A percentile compares a stretch with the other conserved stretches of the same genome.
Evolutionary conservation across 2,797 vertebrate species (phyloP).

Genomic region (Hoplostethus mediterraneus): DNA sequence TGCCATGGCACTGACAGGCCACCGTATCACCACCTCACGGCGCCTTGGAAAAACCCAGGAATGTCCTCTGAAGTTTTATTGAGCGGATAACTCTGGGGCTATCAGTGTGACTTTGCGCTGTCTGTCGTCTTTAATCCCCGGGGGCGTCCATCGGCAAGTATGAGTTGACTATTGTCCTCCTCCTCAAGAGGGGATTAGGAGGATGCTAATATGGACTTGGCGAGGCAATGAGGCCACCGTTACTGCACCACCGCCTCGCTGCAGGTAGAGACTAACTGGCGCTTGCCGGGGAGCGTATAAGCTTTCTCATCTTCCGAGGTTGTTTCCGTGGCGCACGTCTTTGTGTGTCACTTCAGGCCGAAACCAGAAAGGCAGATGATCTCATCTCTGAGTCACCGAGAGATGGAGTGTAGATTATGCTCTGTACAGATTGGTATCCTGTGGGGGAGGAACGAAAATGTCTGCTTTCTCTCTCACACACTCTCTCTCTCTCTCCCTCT

Average conservation of each 20-base stretch:
- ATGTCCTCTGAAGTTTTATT: constrained; percentile 83
- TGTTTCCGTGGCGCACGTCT: constrained; percentile 28
- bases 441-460: constrained; percentile 49
- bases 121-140: constrained; percentile 63
- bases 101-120: constrained; percentile 67
- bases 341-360: constrained; percentile 54
- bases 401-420: constrained; percentile 53
- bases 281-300: constrained; percentile 28
- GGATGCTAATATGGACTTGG: constrained; percentile 61
- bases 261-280: constrained; percentile 55
- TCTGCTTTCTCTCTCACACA: constrained; percentile 41
- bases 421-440: constrained; percentile 55
- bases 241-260: constrained; percentile 39
- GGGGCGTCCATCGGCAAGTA: constrained; percentile 62
- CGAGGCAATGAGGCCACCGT: constrained; percentile 57
- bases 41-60: constrained; percentile 65
- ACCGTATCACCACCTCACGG: constrained; percentile 63
- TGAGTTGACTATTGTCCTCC: constrained; percentile 70
- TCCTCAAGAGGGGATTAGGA: constrained; percentile 64
- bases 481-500: constrained; percentile 9
- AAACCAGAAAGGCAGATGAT: constrained; percentile 66
- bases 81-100: constrained; percentile 75
- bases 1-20: constrained; percentile 50
- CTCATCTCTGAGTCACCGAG: constrained; percentile 61
- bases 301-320: constrained; percentile 46